Conservation (phyloP, 2,113 vertebrate species). For the Amphiprion percula region DNA sequence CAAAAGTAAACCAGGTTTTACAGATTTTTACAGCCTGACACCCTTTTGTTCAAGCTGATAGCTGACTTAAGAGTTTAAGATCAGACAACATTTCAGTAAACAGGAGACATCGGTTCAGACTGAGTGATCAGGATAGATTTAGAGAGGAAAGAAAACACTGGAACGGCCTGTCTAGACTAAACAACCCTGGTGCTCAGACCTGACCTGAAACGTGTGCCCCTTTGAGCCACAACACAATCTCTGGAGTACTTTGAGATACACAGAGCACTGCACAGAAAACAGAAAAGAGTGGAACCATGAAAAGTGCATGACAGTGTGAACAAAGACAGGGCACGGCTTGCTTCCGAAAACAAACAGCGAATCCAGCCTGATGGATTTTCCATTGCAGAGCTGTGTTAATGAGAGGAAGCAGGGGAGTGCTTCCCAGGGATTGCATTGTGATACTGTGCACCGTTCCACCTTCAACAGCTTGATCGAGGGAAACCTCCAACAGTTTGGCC, state of each 20-base stretch:
- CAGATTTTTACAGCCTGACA: neutral
- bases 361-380: constrained; percentile 82
- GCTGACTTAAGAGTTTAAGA: neutral
- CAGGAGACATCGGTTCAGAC: neutral
- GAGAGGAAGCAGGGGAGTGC: constrained; percentile 82
- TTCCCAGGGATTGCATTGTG: constrained; percentile 85
- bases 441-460: constrained; percentile 63
- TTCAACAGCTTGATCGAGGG: constrained; percentile 66
- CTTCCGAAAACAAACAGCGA: constrained; percentile 83
- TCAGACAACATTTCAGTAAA: constrained; percentile 9
- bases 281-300: constrained; percentile 52
- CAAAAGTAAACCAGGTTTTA: neutral
- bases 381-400: constrained; percentile 80
- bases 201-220: constrained; percentile 28
- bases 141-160: neutral
- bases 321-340: constrained; percentile 78
- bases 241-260: constrained; percentile 30
- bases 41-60: neutral
- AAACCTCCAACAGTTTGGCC: constrained; percentile 72
- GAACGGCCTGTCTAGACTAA: constrained; percentile 46
- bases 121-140: constrained; percentile 3
- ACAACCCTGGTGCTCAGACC: constrained; percentile 22
- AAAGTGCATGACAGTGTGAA: constrained; percentile 75
- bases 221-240: constrained; percentile 26
- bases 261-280: constrained; percentile 58